phyloP scores from a whole-genome alignment of 2,113 vertebrate species.

The Corythaeola cristata region DNA sequence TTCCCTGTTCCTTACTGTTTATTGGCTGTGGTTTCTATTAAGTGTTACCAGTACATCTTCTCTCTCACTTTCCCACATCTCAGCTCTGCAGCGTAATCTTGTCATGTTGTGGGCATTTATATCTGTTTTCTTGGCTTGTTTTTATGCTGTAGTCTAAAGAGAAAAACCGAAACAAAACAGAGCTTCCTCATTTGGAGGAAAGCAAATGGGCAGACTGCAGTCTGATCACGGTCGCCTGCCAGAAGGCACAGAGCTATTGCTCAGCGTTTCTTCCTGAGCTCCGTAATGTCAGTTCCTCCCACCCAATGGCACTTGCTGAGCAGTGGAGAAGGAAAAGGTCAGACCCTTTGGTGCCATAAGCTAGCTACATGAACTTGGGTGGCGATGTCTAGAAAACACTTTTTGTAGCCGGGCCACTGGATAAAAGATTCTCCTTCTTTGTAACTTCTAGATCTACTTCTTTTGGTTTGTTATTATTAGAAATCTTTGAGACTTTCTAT shows the following conservation, averaged over 20 bases:
- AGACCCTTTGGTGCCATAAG: accelerated
- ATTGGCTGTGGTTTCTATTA: background rate
- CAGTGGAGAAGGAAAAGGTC: background rate
- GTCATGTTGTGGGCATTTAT: background rate
- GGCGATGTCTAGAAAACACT: background rate
- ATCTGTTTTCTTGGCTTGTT: background rate
- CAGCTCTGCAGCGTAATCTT: background rate
- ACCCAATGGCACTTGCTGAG: background rate
- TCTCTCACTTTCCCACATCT: background rate
- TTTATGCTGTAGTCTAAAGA: background rate
- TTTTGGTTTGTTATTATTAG: background rate
- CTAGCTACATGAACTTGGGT: background rate
- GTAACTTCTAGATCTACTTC: background rate
- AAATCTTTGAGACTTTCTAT: background rate
- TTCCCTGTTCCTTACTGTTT: background rate
- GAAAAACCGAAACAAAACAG: background rate
- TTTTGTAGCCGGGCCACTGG: background rate
- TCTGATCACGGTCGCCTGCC: background rate
- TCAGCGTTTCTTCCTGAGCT: background rate
- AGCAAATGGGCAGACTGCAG: background rate
- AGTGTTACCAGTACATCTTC: background rate
- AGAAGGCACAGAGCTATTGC: conserved; percentile 36
- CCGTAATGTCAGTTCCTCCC: background rate
- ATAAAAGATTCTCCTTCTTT: background rate
- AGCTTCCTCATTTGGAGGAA: background rate